These are phyloP conservation scores for Microcebus griseorufus DNA, from an alignment of 2,113 vertebrate genomes.

Conservation along the genomic window DNA sequence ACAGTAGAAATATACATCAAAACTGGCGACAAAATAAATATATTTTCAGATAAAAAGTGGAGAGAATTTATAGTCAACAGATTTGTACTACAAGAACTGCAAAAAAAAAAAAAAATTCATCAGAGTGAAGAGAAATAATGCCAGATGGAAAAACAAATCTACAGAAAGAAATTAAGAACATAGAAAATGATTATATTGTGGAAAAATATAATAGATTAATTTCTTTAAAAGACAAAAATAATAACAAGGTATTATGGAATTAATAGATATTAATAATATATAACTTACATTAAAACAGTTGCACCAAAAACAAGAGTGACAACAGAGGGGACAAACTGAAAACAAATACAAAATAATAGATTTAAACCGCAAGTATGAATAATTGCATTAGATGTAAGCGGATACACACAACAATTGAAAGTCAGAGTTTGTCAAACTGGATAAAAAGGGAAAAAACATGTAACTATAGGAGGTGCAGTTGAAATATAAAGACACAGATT, in stretches of 20 bases:
- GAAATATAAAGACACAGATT: neutral
- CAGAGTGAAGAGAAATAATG: neutral
- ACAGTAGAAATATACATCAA: neutral
- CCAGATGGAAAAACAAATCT: neutral
- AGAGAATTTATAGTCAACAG: neutral
- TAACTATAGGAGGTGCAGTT: neutral
- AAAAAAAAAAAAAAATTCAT: neutral
- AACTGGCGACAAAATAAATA: constrained; percentile 33
- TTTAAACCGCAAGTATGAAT: neutral
- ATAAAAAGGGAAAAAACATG: neutral
- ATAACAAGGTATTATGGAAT: neutral
- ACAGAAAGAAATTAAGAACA: neutral
- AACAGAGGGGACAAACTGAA: neutral
- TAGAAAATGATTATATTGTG: neutral
- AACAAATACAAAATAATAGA: neutral
- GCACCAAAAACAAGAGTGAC: neutral
- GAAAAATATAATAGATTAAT: neutral
- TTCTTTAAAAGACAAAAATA: constrained; percentile 11
- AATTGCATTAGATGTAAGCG: neutral
- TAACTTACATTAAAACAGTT: neutral
- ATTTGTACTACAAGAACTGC: neutral
- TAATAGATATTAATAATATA: neutral
- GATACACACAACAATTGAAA: neutral
- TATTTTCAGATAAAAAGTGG: constrained; percentile 15
- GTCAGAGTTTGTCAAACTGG: neutral